Conservation (phyloP, 2,797 vertebrate genomes). For the Platalea minor region DNA sequence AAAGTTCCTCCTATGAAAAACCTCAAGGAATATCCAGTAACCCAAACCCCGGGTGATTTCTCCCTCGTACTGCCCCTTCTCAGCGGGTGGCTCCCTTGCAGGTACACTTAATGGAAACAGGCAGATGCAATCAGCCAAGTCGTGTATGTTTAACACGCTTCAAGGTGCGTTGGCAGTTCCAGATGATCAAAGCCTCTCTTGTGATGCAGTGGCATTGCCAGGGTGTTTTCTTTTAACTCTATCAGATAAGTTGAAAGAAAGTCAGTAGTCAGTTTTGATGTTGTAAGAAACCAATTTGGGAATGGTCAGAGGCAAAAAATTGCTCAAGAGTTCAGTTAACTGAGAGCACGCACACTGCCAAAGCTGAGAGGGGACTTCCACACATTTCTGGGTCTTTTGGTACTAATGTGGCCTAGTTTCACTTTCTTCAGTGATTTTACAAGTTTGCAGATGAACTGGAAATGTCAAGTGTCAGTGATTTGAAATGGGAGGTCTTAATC, state of each 20-base stretch:
- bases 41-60: background rate
- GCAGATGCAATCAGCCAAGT: background rate
- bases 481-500: background rate
- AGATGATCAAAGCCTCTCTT: conserved; percentile 38
- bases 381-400: background rate
- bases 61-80: background rate
- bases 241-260: conserved; percentile 39
- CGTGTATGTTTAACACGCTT: background rate
- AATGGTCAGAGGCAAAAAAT: conserved; percentile 16
- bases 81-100: background rate
- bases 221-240: conserved; percentile 24
- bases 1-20: background rate
- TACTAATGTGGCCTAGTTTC: background rate
- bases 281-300: conserved; percentile 21
- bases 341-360: background rate
- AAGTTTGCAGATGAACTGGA: background rate
- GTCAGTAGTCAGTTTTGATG: background rate
- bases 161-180: background rate
- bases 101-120: background rate
- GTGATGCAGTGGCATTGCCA: conserved; percentile 13
- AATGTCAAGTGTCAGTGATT: background rate
- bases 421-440: background rate
- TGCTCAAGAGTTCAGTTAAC: background rate
- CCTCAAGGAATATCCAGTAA: background rate
- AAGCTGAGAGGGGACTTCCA: background rate